These are phyloP conservation scores for Drosophila anomelani DNA, from an alignment of 2,888 invertebrate species.

Conservation along the genomic window DNA sequence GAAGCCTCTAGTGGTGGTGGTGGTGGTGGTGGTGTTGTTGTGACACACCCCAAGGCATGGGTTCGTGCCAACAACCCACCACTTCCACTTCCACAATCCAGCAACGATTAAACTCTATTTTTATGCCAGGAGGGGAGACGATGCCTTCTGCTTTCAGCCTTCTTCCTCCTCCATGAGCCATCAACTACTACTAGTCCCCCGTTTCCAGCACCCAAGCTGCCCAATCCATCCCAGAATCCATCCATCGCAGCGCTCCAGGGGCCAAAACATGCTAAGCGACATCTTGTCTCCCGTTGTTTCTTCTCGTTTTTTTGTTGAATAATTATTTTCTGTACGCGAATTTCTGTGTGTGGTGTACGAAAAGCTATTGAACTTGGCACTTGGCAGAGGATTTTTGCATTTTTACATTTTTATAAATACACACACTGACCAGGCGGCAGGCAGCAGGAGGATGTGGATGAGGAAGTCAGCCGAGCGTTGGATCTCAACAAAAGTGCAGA, in stretches of 20 bases:
- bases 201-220: conserved; percentile 1
- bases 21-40: background rate
- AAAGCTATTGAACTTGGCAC: conserved; percentile 80
- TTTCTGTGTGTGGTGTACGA: conserved; percentile 35
- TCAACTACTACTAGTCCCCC: conserved; percentile 5
- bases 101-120: conserved; percentile 68
- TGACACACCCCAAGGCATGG: conserved; percentile 47
- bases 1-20: background rate
- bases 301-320: conserved; percentile 21
- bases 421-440: conserved; percentile 23
- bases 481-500: conserved; percentile 39
- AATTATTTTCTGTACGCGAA: conserved; percentile 22
- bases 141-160: background rate
- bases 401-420: conserved; percentile 52
- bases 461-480: conserved; percentile 23
- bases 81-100: conserved; percentile 18
- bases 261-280: conserved; percentile 41
- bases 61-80: conserved; percentile 36
- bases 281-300: conserved; percentile 35
- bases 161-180: conserved; percentile 9
- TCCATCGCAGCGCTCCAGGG: conserved; percentile 37
- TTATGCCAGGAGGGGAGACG: conserved; percentile 37
- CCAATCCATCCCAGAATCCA: conserved; percentile 5
- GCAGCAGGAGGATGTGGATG: conserved; percentile 58
- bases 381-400: conserved; percentile 59